Conservation (phyloP, 2,113 vertebrate species). For the Axis porcinus region DNA sequence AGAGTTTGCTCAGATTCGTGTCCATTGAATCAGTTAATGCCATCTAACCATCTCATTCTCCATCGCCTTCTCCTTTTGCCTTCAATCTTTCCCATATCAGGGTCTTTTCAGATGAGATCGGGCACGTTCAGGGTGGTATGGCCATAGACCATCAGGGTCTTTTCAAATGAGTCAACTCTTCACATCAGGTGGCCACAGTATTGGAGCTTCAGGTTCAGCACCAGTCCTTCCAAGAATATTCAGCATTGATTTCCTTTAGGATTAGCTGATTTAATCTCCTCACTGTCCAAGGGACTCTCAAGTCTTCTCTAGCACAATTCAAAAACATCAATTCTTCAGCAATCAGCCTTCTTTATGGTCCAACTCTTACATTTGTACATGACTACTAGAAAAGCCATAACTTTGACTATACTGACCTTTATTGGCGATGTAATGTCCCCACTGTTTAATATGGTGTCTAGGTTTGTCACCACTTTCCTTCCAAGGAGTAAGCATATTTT, state of each 20-base stretch:
- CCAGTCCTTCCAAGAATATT: background rate
- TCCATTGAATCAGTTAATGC: background rate
- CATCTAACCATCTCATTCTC: background rate
- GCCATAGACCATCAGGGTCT: background rate
- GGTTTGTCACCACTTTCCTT: background rate
- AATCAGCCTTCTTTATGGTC: background rate
- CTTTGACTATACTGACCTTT: background rate
- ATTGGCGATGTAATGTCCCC: background rate
- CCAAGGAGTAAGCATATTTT: background rate
- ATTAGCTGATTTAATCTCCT: background rate
- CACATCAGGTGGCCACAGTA: background rate
- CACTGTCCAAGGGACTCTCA: background rate
- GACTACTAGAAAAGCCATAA: background rate
- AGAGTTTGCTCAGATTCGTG: background rate
- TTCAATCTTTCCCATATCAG: background rate
- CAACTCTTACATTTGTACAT: background rate
- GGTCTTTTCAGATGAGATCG: background rate
- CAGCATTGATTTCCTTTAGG: background rate
- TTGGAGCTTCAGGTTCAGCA: background rate
- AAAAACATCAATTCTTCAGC: background rate
- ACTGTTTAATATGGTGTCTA: background rate
- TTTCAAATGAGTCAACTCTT: background rate
- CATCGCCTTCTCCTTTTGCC: accelerated
- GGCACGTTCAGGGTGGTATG: no score
- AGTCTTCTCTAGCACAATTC: background rate